phyloP scores from a whole-genome alignment of 2,888 invertebrate species.

The Pollenia amentaria region DNA sequence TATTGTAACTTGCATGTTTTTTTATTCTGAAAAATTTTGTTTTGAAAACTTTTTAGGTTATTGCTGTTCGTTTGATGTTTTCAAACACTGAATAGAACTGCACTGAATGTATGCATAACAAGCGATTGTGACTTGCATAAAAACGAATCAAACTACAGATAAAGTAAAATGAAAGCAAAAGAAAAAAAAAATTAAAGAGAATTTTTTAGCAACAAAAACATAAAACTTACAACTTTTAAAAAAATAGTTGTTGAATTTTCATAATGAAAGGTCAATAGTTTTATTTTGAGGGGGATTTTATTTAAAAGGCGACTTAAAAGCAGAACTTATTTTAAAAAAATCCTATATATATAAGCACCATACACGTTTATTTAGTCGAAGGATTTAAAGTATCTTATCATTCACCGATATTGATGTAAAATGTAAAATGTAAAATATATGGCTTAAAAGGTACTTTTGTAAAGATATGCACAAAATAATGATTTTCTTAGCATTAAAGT shows the following conservation, averaged over 20 bases:
- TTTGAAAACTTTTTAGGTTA: constrained; percentile 25
- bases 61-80: constrained; percentile 21
- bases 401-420: not conserved
- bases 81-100: constrained; percentile 3
- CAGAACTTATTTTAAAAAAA: not conserved
- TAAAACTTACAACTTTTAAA: not conserved
- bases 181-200: not conserved
- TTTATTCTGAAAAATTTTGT: constrained; percentile 6
- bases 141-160: constrained; percentile 22
- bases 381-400: not conserved
- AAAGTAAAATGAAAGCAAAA: not conserved
- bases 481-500: too few relatives aligned
- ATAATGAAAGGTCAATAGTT: constrained; percentile 22
- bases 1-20: too few relatives aligned
- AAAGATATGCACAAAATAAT: too few relatives aligned
- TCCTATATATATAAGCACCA: not conserved
- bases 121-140: constrained; percentile 18
- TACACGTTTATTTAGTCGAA: too few relatives aligned
- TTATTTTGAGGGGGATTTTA: not conserved
- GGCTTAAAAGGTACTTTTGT: too few relatives aligned
- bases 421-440: too few relatives aligned
- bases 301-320: not conserved
- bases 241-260: not conserved
- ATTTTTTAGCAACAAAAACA: too few relatives aligned
- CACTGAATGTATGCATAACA: not conserved